phyloP scores from a whole-genome alignment of 1,140 invertebrate genomes.

The Anthonomus grandis region DNA sequence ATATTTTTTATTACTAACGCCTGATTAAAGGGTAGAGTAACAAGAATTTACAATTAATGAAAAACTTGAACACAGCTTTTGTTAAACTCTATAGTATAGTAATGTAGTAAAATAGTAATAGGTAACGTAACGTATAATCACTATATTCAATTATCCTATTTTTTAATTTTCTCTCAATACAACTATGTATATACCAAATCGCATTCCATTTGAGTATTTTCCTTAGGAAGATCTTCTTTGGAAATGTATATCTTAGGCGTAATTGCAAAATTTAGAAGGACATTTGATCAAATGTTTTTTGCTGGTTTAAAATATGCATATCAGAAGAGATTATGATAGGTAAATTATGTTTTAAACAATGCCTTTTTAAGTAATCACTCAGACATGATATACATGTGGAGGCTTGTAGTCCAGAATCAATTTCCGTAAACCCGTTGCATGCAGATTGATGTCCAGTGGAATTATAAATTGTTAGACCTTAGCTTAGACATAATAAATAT shows the following conservation, averaged over 20 bases:
- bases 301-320: background rate
- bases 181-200: no score
- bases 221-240: background rate
- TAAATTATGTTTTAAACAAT: background rate
- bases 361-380: slow-evolving; percentile 1
- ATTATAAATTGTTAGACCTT: slow-evolving; percentile 11
- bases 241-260: background rate
- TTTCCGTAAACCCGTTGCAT: slow-evolving; percentile 8
- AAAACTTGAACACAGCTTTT: no score
- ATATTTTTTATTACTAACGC: no score
- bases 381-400: slow-evolving; percentile 7
- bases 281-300: background rate
- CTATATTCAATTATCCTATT: slow-evolving; percentile 14
- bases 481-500: background rate
- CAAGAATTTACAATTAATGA: no score
- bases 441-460: background rate
- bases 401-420: background rate
- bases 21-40: no score
- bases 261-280: background rate
- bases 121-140: no score
- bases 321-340: slow-evolving; percentile 1
- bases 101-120: no score
- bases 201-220: no score
- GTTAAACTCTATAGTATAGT: no score
- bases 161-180: slow-evolving; percentile 5